phyloP scores from a whole-genome alignment of 2,797 vertebrate species.

The Mormyrops boulengeri region DNA sequence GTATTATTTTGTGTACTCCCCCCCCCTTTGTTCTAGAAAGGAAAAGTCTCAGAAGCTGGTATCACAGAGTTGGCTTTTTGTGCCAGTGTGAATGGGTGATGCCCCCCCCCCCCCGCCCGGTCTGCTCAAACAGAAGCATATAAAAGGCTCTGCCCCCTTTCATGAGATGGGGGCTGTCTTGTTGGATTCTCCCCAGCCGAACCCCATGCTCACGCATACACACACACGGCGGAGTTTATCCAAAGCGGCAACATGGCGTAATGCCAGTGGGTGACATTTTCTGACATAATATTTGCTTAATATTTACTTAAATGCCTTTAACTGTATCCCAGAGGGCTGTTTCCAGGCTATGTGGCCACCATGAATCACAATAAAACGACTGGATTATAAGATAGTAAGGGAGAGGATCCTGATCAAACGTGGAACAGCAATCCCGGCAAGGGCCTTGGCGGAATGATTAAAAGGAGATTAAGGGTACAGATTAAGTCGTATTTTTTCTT shows the following conservation, averaged over 20 bases:
- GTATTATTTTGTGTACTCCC: not conserved
- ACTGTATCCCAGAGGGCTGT: conserved; percentile 35
- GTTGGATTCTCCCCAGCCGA: not conserved
- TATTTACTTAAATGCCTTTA: conserved; percentile 40
- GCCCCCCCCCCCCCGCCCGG: not conserved
- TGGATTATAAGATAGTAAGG: conserved; percentile 44
- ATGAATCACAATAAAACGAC: conserved; percentile 40
- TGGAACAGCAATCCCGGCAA: conserved; percentile 42
- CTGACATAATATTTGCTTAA: conserved; percentile 10
- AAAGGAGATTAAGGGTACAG: not conserved
- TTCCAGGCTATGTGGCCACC: conserved; percentile 33
- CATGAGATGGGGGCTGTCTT: not conserved
- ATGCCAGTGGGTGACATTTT: conserved; percentile 7
- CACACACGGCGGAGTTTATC: not conserved
- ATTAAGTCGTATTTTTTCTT: not conserved
- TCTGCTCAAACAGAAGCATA: not conserved
- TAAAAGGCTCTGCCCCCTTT: not conserved
- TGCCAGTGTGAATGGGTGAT: not conserved
- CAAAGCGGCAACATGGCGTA: not conserved
- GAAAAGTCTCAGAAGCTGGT: not conserved
- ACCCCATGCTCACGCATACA: not conserved
- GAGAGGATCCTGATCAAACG: conserved; percentile 44
- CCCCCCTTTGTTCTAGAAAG: not conserved
- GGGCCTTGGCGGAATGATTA: conserved; percentile 36
- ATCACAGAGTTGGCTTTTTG: not conserved